Base-by-base conservation (phyloP, 2,113 vertebrate genomes). In the Gasterosteus nipponicus region DNA sequence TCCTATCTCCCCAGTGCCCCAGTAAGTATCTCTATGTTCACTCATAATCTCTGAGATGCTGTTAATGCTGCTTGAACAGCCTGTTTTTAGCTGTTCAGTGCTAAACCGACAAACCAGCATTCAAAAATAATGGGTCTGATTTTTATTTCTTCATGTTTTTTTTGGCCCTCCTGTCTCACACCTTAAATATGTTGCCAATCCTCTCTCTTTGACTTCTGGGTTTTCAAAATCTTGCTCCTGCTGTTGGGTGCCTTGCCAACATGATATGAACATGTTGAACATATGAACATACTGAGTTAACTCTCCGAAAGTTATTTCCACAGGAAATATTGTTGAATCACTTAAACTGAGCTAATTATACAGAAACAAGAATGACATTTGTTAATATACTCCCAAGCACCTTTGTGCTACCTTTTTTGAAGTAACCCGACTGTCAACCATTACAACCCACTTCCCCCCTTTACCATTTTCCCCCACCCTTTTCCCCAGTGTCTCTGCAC, bases 241-340 rank as follows among this genome's bases (percentile, higher is more conserved):
- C 62, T 90, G 92, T 93, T 93, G 10, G 31, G 92, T 35, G 81
- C 94, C 92, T 95, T 92, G 94, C 89, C 92, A 92, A 95, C 93
- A 95, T 96, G 94, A 93, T 96, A 96, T 38, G 35, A 38, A 38
- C 35, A 38, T 38, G 6, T 38, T 5, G 35, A 38, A 38, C 35
- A 35, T 35, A 35, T 35, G 33, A 95, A 96, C 94, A 93, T 94
- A 85, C 96, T 97, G 95, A 97, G 96, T 96, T 97, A 97, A 97
- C 96, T 95, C 93, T 95, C 95, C 96, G 86, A 96, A 87, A 86
- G 96, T 96, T 93, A 99, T 99, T 99, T 99, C 97, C 98, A 99
- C 97, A 98, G 98, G 97, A 99, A 99, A 99, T 96, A 99, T 96
- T 88, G 88, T 90, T 88, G 88, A 85, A 87, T 87, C 82, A 86